These are phyloP conservation scores for Leucophenga varia DNA, from an alignment of 1,140 invertebrate genomes.

Conservation along the genomic window DNA sequence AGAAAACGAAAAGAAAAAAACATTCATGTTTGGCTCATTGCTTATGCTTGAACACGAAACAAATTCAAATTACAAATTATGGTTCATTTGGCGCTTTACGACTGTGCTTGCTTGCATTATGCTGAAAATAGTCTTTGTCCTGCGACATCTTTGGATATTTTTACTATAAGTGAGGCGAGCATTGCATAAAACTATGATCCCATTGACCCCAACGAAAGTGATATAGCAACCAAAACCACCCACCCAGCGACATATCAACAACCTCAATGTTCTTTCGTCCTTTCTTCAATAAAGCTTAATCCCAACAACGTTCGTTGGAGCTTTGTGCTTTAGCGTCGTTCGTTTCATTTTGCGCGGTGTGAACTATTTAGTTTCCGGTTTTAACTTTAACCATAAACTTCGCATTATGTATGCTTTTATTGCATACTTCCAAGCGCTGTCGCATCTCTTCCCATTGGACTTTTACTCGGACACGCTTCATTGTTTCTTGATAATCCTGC, in stretches of 20 bases:
- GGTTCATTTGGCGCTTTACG: conserved; percentile 46
- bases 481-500: conserved; percentile 50
- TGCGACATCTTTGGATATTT: too few relatives aligned
- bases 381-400: conserved; percentile 45
- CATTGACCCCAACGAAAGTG: neutral
- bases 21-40: conserved; percentile 28
- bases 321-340: conserved; percentile 16
- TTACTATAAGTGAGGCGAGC: too few relatives aligned
- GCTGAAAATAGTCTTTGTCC: too few relatives aligned
- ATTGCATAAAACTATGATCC: too few relatives aligned
- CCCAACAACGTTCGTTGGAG: too few relatives aligned
- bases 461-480: conserved; percentile 30
- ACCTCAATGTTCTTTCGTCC: conserved; percentile 11
- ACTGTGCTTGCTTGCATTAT: conserved; percentile 3
- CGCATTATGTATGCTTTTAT: conserved; percentile 48
- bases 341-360: conserved; percentile 32
- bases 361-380: conserved; percentile 54
- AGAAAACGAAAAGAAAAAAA: too few relatives aligned
- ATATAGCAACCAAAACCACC: neutral
- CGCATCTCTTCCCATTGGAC: neutral
- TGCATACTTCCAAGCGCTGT: conserved; percentile 36
- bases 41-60: conserved; percentile 51
- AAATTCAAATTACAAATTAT: conserved; percentile 56
- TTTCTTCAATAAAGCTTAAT: too few relatives aligned
- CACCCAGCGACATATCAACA: neutral